phyloP scores from a whole-genome alignment of 2,888 invertebrate genomes.

The Oxycera nigricornis region DNA sequence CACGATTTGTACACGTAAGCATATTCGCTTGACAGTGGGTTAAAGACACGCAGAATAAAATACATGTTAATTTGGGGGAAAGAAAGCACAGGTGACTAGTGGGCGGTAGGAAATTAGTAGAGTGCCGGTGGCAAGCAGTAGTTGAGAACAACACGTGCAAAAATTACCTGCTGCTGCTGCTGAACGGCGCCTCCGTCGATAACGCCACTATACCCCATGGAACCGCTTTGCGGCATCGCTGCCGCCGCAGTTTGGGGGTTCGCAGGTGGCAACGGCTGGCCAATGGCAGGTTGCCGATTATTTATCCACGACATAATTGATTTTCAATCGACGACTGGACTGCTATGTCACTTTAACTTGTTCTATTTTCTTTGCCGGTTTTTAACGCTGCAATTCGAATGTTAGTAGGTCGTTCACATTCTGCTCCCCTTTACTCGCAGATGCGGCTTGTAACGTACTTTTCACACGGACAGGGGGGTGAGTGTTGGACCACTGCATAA shows the following conservation, averaged over 20 bases:
- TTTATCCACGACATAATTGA: slow-evolving; percentile 46
- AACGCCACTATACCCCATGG: slow-evolving; percentile 39
- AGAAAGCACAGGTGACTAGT: no score
- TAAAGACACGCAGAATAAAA: slow-evolving; percentile 9
- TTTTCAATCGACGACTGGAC: slow-evolving; percentile 11
- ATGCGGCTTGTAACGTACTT: background rate
- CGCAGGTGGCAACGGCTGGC: slow-evolving; percentile 29
- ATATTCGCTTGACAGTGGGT: background rate
- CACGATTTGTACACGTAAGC: slow-evolving; percentile 18
- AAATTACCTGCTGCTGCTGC: slow-evolving; percentile 46
- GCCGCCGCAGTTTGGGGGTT: slow-evolving; percentile 13
- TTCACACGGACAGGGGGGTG: background rate
- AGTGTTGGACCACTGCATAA: background rate
- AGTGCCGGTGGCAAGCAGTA: no score
- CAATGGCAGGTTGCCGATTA: slow-evolving; percentile 36
- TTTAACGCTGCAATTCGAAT: background rate
- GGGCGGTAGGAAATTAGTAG: no score
- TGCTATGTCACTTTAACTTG: background rate
- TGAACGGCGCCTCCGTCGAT: slow-evolving; percentile 8
- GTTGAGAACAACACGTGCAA: background rate
- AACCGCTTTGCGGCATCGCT: slow-evolving; percentile 40
- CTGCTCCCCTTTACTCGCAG: background rate
- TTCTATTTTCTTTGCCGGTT: background rate
- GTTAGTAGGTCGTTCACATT: slow-evolving; percentile 22
- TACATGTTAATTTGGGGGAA: no score